Evolutionary conservation across 2,888 invertebrate genomes (phyloP).

Genomic region (Drymonia ruficornis): DNA sequence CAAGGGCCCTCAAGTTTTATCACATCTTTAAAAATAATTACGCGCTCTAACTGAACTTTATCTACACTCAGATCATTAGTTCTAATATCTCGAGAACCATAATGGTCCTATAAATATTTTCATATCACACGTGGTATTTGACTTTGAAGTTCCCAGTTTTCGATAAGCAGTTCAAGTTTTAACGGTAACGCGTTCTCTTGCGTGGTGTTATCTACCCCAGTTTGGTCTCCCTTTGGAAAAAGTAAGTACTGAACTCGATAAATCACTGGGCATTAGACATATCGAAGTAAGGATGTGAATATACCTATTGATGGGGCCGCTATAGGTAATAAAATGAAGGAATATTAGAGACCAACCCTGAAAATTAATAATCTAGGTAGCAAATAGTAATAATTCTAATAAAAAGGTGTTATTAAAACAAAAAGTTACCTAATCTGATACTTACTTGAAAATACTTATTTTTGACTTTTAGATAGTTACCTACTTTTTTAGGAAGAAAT

Average conservation of each 20-base stretch:
- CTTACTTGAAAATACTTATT: too few relatives aligned
- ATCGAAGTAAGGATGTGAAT: slow-evolving; percentile 39
- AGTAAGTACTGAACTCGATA: slow-evolving; percentile 68
- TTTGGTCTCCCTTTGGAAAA: slow-evolving; percentile 55
- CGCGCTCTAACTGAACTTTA: slow-evolving; percentile 31
- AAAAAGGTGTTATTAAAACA: too few relatives aligned
- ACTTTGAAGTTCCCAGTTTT: slow-evolving; percentile 35
- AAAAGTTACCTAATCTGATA: too few relatives aligned
- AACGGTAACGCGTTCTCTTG: slow-evolving; percentile 42
- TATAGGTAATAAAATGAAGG: background rate
- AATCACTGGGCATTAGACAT: slow-evolving; percentile 75
- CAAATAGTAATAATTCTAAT: too few relatives aligned
- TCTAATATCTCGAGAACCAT: slow-evolving; percentile 31
- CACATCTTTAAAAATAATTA: slow-evolving; percentile 38
- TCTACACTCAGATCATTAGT: slow-evolving; percentile 36
- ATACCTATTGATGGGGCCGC: slow-evolving; percentile 12
- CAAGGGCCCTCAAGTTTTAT: slow-evolving; percentile 29
- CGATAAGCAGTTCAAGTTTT: slow-evolving; percentile 40
- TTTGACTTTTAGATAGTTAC: too few relatives aligned
- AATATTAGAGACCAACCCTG: too few relatives aligned
- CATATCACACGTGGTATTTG: slow-evolving; percentile 27
- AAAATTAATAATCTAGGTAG: too few relatives aligned
- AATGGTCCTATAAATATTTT: slow-evolving; percentile 45
- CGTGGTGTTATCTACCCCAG: slow-evolving; percentile 51
- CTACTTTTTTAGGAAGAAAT: too few relatives aligned